Percentiles rank a stretch among this genome's conserved stretches.
Evolutionary conservation across 2,888 invertebrate species (phyloP).

Genomic region (Leistus spinibarbis): DNA sequence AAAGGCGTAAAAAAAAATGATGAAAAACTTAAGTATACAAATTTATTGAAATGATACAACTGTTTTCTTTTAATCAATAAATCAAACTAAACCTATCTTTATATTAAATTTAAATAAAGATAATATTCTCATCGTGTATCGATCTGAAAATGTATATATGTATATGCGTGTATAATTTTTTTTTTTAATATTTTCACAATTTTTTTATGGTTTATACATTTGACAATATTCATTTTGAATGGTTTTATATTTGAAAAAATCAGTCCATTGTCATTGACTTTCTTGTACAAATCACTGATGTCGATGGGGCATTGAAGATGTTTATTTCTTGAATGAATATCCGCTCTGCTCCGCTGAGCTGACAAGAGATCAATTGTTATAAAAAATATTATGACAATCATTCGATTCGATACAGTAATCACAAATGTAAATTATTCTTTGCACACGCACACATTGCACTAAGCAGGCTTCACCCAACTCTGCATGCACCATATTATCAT

Average conservation of each 20-base stretch:
- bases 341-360: neutral
- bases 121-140: conserved; percentile 31
- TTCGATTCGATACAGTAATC: conserved; percentile 6
- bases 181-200: conserved; percentile 17
- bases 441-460: neutral
- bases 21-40: conserved; percentile 45
- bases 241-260: neutral
- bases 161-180: conserved; percentile 25
- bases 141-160: conserved; percentile 20
- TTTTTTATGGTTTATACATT: conserved; percentile 19
- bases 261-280: neutral
- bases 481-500: conserved; percentile 27
- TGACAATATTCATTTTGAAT: conserved; percentile 29
- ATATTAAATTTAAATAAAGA: conserved; percentile 37
- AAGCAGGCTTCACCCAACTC: neutral
- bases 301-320: neutral
- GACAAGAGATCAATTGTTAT: neutral
- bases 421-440: conserved; percentile 4
- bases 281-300: neutral
- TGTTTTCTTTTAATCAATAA: conserved; percentile 14
- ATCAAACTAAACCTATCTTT: conserved; percentile 31
- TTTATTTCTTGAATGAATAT: neutral
- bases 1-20: neutral
- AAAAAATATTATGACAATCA: neutral
- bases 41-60: conserved; percentile 50